A percentile compares a stretch with the other conserved stretches of the same genome.
These are phyloP conservation scores for Tortrix viridana DNA, from an alignment of 2,888 invertebrate genomes.

Conservation along the genomic window DNA sequence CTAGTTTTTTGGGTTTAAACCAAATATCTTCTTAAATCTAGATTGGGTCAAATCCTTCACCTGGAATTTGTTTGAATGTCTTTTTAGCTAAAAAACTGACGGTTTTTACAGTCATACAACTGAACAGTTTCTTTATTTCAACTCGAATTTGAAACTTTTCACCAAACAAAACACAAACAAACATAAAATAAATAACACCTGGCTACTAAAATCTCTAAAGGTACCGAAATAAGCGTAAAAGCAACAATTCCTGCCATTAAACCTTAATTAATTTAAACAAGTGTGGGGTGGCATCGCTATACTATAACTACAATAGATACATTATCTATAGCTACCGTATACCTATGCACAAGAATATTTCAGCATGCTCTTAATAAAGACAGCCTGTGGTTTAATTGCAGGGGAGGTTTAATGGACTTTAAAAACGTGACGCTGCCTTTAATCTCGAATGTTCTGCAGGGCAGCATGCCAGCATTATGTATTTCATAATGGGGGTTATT, in stretches of 20 bases:
- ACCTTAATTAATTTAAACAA: slow-evolving; percentile 26
- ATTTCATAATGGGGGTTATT: slow-evolving; percentile 27
- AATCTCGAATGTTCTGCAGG: slow-evolving; percentile 46
- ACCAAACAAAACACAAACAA: too few species aligned
- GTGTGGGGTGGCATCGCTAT: slow-evolving; percentile 5
- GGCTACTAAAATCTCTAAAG: too few species aligned
- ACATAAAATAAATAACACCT: too few species aligned
- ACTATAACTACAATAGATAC: background rate
- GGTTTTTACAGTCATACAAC: too few species aligned
- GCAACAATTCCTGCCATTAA: slow-evolving; percentile 18
- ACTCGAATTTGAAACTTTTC: too few species aligned
- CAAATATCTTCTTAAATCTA: too few species aligned
- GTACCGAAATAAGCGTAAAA: background rate
- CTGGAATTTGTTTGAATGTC: too few species aligned
- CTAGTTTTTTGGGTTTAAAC: slow-evolving; percentile 2
- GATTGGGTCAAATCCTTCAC: too few species aligned
- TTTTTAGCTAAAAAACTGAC: too few species aligned
- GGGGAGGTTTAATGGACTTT: slow-evolving; percentile 62
- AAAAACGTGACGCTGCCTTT: slow-evolving; percentile 58
- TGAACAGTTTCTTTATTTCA: too few species aligned
- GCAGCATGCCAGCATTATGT: slow-evolving; percentile 42
- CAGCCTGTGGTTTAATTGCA: slow-evolving; percentile 55
- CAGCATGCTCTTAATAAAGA: slow-evolving; percentile 55
- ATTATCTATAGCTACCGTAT: background rate
- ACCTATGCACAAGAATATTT: slow-evolving; percentile 16